phyloP scores from a whole-genome alignment of 2,888 invertebrate species.

The Acrobasis consociella region DNA sequence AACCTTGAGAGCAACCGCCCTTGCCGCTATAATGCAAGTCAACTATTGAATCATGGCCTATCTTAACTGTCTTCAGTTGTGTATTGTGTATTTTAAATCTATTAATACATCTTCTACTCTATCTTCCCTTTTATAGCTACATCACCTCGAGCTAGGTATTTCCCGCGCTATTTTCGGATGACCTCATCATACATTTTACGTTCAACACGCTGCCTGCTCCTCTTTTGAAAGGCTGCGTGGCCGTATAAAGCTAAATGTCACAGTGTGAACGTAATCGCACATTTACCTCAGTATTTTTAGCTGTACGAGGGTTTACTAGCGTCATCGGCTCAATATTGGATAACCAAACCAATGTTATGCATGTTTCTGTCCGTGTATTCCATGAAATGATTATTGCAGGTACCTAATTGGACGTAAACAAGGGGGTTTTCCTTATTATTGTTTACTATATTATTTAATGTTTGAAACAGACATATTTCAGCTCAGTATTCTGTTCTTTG shows the following conservation, averaged over 20 bases:
- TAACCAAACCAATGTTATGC: slow-evolving; percentile 7
- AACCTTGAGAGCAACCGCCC: slow-evolving; percentile 80
- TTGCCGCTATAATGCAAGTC: slow-evolving; percentile 64
- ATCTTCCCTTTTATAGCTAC: slow-evolving; percentile 21
- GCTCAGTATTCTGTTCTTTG: no score
- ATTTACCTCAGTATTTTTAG: slow-evolving; percentile 43
- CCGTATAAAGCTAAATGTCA: slow-evolving; percentile 61
- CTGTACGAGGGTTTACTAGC: slow-evolving; percentile 30
- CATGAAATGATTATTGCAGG: neutral
- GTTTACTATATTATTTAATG: no score
- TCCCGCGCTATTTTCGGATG: slow-evolving; percentile 61
- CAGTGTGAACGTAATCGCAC: slow-evolving; percentile 44
- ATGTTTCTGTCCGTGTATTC: neutral
- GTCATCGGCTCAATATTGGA: slow-evolving; percentile 5
- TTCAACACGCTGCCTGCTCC: slow-evolving; percentile 48
- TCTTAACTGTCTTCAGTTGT: slow-evolving; percentile 44
- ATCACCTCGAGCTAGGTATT: slow-evolving; percentile 47
- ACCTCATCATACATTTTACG: slow-evolving; percentile 61
- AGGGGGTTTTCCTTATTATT: slow-evolving; percentile 24
- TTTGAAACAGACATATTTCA: no score
- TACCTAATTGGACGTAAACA: neutral
- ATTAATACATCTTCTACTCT: slow-evolving; percentile 39
- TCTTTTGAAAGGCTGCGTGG: slow-evolving; percentile 53
- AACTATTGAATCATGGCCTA: slow-evolving; percentile 48
- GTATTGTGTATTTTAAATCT: slow-evolving; percentile 43